A percentile compares a stretch with the other conserved stretches of the same genome.
Conservation (phyloP, 2,797 vertebrate species). For the Pseudochaenichthys georgianus region DNA sequence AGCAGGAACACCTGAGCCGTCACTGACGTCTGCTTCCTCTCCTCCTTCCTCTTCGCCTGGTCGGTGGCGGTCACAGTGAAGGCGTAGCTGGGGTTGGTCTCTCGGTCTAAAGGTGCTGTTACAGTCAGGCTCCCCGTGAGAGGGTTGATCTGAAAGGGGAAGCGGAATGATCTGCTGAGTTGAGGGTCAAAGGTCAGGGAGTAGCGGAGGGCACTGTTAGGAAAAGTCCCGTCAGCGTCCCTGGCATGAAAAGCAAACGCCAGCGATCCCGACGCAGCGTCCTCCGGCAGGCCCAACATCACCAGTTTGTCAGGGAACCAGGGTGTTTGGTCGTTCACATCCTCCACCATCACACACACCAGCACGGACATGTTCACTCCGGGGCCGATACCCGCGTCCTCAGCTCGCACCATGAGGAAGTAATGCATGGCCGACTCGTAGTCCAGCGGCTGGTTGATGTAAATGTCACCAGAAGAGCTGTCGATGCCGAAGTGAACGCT, state of each 20-base stretch:
- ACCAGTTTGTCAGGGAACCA: constrained; percentile 88
- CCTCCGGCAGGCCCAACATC: constrained; percentile 87
- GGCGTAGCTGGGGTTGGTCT: constrained; percentile 75
- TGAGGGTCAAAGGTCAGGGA: constrained; percentile 76
- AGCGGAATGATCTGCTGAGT: constrained; percentile 2
- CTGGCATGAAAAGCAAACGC: constrained; percentile 90
- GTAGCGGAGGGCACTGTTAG: constrained; percentile 90
- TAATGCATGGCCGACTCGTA: constrained; percentile 89
- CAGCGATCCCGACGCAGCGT: constrained; percentile 83
- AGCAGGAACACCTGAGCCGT: constrained; percentile 88
- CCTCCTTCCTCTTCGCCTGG: constrained; percentile 80
- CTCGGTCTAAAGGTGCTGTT: constrained; percentile 86
- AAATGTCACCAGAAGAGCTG: constrained; percentile 87
- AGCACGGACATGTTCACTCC: constrained; percentile 83
- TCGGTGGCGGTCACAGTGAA: constrained; percentile 89
- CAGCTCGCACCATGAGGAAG: constrained; percentile 83
- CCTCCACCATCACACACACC: constrained; percentile 88
- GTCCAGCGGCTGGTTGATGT: constrained; percentile 90
- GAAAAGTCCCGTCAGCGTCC: constrained; percentile 89
- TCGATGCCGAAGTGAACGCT: constrained; percentile 88
- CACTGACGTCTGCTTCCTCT: constrained; percentile 80
- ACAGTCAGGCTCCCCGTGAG: constrained; percentile 86
- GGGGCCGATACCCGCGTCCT: constrained; percentile 71
- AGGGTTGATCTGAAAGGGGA: constrained; percentile 89
- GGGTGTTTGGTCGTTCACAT: constrained; percentile 91